These are phyloP conservation scores for Hymenochirus boettgeri DNA, from an alignment of 2,113 vertebrate genomes.

Conservation along the genomic window DNA sequence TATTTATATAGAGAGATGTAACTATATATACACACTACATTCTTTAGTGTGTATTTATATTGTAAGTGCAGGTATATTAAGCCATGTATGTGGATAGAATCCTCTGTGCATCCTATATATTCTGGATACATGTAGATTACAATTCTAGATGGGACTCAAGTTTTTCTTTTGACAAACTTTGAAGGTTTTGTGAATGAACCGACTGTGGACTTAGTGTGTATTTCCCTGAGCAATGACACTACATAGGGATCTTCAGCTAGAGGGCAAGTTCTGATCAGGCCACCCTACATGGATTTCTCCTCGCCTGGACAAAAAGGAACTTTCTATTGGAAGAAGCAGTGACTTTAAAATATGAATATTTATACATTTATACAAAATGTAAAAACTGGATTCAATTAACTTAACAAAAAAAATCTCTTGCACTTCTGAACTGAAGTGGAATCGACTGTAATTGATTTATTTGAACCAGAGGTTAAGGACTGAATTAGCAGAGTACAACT, in stretches of 20 bases:
- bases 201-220: no score
- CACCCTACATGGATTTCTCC: constrained; percentile 32
- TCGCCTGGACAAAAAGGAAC: constrained; percentile 55
- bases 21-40: no score
- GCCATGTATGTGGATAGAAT: no score
- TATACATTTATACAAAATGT: constrained; percentile 71
- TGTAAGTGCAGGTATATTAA: no score
- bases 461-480: constrained; percentile 89
- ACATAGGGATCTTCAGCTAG: constrained; percentile 3
- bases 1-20: no score
- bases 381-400: constrained; percentile 83
- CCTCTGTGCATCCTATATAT: no score
- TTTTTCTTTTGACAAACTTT: no score
- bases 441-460: constrained; percentile 94
- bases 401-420: constrained; percentile 71
- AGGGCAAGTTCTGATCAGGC: constrained; percentile 25
- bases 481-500: constrained; percentile 91
- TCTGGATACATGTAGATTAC: no score
- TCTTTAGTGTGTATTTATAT: no score
- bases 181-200: no score
- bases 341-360: constrained; percentile 75
- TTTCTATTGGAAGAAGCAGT: constrained; percentile 53
- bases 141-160: no score
- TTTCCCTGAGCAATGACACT: constrained; percentile 15
- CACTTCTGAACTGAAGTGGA: constrained; percentile 87